Percentiles rank a stretch among this genome's conserved stretches.
phyloP scores from a whole-genome alignment of 2,797 vertebrate species.

The Hemibagrus guttatus region DNA sequence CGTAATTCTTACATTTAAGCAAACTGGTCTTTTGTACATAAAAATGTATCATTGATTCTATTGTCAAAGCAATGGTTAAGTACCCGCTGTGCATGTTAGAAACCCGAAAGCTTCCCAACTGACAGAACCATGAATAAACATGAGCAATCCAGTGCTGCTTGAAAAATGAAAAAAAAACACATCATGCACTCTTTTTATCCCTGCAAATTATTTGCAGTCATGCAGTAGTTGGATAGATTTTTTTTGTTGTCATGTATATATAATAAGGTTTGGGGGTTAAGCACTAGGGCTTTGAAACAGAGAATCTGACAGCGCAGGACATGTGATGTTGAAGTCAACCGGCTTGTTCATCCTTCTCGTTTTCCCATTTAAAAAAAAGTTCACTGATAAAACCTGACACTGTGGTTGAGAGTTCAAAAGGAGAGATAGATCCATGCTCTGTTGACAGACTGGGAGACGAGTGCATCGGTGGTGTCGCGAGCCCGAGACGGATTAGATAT shows the following conservation, averaged over 20 bases:
- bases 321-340: conserved; percentile 31
- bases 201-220: conserved; percentile 53
- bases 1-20: conserved; percentile 27
- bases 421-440: conserved; percentile 72
- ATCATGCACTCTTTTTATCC: conserved; percentile 48
- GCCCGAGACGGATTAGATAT: conserved; percentile 79
- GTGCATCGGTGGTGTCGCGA: conserved; percentile 69
- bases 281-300: conserved; percentile 30
- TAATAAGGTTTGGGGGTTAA: conserved; percentile 43
- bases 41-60: conserved; percentile 52
- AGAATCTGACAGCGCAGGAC: conserved; percentile 36
- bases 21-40: conserved; percentile 35
- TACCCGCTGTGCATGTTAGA: conserved; percentile 36
- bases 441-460: conserved; percentile 75
- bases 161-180: conserved; percentile 49
- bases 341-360: conserved; percentile 57
- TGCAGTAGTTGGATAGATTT: conserved; percentile 30
- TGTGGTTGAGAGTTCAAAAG: conserved; percentile 69
- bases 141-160: conserved; percentile 45
- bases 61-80: conserved; percentile 49
- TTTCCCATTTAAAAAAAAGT: conserved; percentile 65
- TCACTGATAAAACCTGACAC: conserved; percentile 71
- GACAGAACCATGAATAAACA: conserved; percentile 58
- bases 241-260: conserved; percentile 43
- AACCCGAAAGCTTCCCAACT: conserved; percentile 51